These are phyloP conservation scores for Monomorium pharaonis DNA, from an alignment of 1,140 invertebrate species.

Conservation along the genomic window DNA sequence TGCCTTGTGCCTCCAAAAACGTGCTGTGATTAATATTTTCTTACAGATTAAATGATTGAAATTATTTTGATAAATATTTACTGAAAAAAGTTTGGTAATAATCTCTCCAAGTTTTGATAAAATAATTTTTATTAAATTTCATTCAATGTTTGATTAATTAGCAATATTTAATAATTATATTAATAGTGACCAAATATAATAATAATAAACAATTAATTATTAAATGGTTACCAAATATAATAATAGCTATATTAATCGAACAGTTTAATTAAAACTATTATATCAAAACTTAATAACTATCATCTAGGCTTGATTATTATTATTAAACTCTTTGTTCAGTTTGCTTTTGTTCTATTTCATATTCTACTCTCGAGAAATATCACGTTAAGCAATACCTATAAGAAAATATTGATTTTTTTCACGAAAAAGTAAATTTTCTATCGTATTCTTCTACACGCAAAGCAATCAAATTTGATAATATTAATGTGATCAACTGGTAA, in stretches of 20 bases:
- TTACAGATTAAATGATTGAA: background rate
- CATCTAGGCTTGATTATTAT: no score
- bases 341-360: background rate
- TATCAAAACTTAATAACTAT: no score
- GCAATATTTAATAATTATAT: no score
- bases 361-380: background rate
- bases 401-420: background rate
- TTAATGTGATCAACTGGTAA: background rate
- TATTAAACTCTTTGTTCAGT: background rate
- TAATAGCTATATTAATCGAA: no score
- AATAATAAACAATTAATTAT: no score
- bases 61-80: background rate
- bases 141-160: no score
- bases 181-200: no score
- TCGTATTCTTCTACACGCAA: background rate
- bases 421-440: background rate
- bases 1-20: background rate
- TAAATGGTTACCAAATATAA: no score
- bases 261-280: no score
- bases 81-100: no score
- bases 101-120: no score
- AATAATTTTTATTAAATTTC: no score
- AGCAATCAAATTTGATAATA: background rate
- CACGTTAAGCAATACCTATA: background rate
- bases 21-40: background rate